phyloP scores from a whole-genome alignment of 2,888 invertebrate species.

The Parascotia fuliginaria region DNA sequence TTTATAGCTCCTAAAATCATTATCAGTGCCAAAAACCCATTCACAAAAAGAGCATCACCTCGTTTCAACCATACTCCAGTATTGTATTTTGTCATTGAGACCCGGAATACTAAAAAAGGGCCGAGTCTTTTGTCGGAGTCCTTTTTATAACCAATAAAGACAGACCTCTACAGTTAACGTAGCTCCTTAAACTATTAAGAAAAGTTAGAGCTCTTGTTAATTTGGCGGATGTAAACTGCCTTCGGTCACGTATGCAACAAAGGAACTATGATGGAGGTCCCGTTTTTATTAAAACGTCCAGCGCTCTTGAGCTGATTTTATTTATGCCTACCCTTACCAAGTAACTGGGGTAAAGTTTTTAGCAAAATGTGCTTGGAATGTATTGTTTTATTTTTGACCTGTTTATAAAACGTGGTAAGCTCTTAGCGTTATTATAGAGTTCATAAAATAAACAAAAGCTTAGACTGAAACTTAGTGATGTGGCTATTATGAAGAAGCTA shows the following conservation, averaged over 20 bases:
- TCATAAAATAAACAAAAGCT: neutral
- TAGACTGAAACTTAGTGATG: neutral
- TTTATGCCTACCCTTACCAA: slow-evolving; percentile 55
- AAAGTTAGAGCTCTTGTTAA: slow-evolving; percentile 40
- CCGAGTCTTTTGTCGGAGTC: slow-evolving; percentile 50
- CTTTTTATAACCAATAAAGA: slow-evolving; percentile 39
- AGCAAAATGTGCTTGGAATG: slow-evolving; percentile 22
- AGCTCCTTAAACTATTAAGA: slow-evolving; percentile 14
- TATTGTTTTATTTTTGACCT: slow-evolving; percentile 22
- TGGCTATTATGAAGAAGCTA: too few relatives aligned
- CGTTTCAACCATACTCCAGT: slow-evolving; percentile 37
- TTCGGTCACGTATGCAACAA: slow-evolving; percentile 68
- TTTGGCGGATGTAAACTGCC: slow-evolving; percentile 52
- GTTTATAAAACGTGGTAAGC: slow-evolving; percentile 16
- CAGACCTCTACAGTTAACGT: slow-evolving; percentile 31
- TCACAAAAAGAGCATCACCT: slow-evolving; percentile 25
- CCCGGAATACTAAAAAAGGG: slow-evolving; percentile 51
- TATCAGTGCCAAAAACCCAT: slow-evolving; percentile 6
- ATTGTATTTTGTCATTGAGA: slow-evolving; percentile 51
- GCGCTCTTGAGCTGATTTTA: slow-evolving; percentile 59
- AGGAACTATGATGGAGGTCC: slow-evolving; percentile 70
- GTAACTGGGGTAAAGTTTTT: slow-evolving; percentile 37
- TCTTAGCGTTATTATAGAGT: slow-evolving; percentile 1
- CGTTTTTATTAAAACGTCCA: slow-evolving; percentile 69
- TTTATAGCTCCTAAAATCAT: slow-evolving; percentile 2